Percentiles rank a stretch among this genome's conserved stretches.
These are phyloP conservation scores for Girardia tigrina DNA, from an alignment of 2,888 invertebrate species.

Conservation along the genomic window DNA sequence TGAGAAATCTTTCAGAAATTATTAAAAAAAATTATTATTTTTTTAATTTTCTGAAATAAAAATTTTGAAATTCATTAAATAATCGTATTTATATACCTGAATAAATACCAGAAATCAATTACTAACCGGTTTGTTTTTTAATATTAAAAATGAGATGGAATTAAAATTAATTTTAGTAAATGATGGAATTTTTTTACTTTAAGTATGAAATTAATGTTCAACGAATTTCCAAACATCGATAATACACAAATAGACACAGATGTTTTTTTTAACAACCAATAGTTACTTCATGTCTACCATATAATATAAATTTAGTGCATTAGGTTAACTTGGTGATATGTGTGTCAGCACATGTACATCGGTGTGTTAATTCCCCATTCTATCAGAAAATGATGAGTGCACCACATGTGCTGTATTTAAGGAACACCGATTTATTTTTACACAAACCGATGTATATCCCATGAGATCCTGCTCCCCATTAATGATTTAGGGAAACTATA, in stretches of 20 bases:
- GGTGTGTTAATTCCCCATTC: neutral
- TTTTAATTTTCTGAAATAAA: too few species aligned
- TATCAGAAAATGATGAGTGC: conserved; percentile 2
- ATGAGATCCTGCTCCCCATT: too few species aligned
- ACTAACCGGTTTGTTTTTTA: neutral
- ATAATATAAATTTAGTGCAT: neutral
- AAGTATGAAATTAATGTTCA: conserved; percentile 3
- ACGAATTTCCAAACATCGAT: conserved; percentile 9
- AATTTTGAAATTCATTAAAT: too few species aligned
- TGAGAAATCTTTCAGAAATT: too few species aligned
- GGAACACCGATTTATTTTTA: neutral
- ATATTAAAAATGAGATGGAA: too few species aligned
- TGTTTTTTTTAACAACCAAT: conserved; percentile 15
- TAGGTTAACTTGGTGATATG: neutral
- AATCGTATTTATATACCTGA: too few species aligned
- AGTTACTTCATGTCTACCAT: neutral
- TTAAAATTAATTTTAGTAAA: neutral
- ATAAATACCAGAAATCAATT: too few species aligned
- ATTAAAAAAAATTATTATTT: too few species aligned
- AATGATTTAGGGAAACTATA: too few species aligned
- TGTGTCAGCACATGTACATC: neutral
- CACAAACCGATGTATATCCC: neutral
- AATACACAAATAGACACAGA: conserved; percentile 15
- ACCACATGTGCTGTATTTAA: neutral
- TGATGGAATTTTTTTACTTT: neutral